Percentiles rank a stretch among this genome's conserved stretches.
These are phyloP conservation scores for Philopedon plagiatum DNA, from an alignment of 2,888 invertebrate species.

Conservation along the genomic window DNA sequence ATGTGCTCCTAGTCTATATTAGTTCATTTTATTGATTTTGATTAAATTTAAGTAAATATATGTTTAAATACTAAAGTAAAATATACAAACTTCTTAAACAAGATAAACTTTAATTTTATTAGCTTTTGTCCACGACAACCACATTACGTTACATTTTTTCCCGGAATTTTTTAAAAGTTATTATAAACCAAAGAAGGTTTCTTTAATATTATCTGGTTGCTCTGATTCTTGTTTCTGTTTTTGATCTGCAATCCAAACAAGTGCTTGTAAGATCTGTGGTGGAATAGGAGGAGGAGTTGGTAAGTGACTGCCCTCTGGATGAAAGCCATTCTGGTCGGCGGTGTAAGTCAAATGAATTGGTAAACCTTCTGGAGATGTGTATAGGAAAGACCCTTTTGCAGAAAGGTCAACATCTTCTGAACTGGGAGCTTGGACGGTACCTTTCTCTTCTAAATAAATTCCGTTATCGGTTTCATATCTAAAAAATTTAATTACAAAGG, in stretches of 20 bases:
- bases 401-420: background rate
- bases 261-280: constrained; percentile 25
- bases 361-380: constrained; percentile 39
- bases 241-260: constrained; percentile 23
- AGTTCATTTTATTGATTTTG: too few species aligned
- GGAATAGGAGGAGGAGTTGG: constrained; percentile 43
- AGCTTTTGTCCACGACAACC: too few species aligned
- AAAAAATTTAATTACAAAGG: too few species aligned
- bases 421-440: background rate
- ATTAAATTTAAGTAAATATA: too few species aligned
- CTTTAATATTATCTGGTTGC: background rate
- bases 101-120: too few species aligned
- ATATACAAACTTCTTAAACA: too few species aligned
- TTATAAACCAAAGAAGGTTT: background rate
- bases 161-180: too few species aligned
- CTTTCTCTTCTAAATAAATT: constrained; percentile 30
- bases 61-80: too few species aligned
- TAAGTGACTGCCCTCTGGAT: constrained; percentile 25
- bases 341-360: constrained; percentile 29
- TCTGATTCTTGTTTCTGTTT: background rate
- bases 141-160: too few species aligned
- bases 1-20: too few species aligned
- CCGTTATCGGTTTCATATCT: constrained; percentile 40
- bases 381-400: constrained; percentile 28
- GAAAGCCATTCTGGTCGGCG: constrained; percentile 40